Evolutionary conservation across 64 coral and sea anemone species (phyloP), one percentile per base, ranked within the genome.

Genomic region (Montipora foliosa): DNA sequence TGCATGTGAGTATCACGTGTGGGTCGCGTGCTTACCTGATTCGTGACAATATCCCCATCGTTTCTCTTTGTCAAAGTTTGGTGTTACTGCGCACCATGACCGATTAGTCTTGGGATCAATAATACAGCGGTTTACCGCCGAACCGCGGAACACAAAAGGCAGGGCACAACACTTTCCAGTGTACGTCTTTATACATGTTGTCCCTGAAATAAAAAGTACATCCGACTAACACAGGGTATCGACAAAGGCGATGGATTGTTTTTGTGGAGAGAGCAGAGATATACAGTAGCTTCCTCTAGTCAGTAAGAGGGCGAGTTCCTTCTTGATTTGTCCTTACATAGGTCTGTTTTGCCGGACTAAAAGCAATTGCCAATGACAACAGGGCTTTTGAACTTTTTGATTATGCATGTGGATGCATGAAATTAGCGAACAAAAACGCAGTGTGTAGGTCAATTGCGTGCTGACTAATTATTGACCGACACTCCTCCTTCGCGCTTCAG

Each of bases 51-150:
- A 95, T 61, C 89, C 94, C 94, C 94, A 95, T 19, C 61, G 74
- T 67, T 87, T 95, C 8, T 95, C 94, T 21, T 51, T 74, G 48
- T 95, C 94, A 74, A 79, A 95, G 52, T 95, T 91, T 5, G 94
- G 94, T 16, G 94, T 95, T 20, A 82, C 91, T 9, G 94, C 79
- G 13, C 94, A 95, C 94, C 94, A 95, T 17, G 90, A 69, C 8
- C 83, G 79, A 24, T 72, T 81, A 59, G 81, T 95, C 77, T 78
- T 67, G 2, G 81, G 70, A 51, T 86, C 89, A 79, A 67, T 71
- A 12, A 94, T 51, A 53, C 93, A 89, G 17, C 77, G 79, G 74
- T 76, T 79, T 19, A 76, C 74, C 1, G 82, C 93, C 5, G 79
- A 70, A 24, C 81, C 93, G 47, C 57, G 79, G 87, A 83, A 94